phyloP scores from a whole-genome alignment of 2,888 invertebrate genomes.

The Spodoptera picta region DNA sequence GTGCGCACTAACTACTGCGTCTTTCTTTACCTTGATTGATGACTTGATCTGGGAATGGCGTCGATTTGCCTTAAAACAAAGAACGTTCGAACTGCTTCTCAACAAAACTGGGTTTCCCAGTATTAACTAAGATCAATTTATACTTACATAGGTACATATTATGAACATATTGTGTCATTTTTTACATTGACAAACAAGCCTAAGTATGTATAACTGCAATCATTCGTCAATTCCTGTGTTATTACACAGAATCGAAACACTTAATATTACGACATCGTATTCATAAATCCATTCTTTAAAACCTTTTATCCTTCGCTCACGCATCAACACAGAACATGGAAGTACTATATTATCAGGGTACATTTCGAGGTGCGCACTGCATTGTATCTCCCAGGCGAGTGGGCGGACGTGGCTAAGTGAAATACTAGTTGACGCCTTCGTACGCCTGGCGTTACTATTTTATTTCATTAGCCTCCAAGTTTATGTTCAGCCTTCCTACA shows the following conservation, averaged over 20 bases:
- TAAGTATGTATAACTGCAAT: too few species aligned
- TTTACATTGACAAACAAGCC: too few species aligned
- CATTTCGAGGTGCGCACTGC: slow-evolving; percentile 24
- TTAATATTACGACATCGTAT: too few species aligned
- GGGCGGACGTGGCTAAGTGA: slow-evolving; percentile 66
- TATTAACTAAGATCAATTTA: too few species aligned
- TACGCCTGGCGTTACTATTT: slow-evolving; percentile 48
- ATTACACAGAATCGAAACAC: too few species aligned
- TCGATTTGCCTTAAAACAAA: slow-evolving; percentile 12
- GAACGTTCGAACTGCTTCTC: slow-evolving; percentile 15
- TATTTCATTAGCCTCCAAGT: slow-evolving; percentile 59
- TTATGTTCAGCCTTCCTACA: slow-evolving; percentile 45
- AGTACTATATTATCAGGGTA: slow-evolving; percentile 23
- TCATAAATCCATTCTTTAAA: too few species aligned
- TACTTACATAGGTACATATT: too few species aligned
- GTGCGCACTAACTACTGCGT: slow-evolving; percentile 25
- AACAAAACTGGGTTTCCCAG: slow-evolving; percentile 4
- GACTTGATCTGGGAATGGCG: slow-evolving; percentile 29
- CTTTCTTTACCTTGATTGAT: slow-evolving; percentile 32
- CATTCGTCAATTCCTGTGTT: too few species aligned
- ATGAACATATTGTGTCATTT: too few species aligned
- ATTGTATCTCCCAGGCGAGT: slow-evolving; percentile 50
- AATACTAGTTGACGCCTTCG: slow-evolving; percentile 68
- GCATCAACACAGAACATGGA: slow-evolving; percentile 3
- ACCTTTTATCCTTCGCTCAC: too few species aligned